phyloP scores from a whole-genome alignment of 2,113 vertebrate species.

The Forbesichthys papilliferus region DNA sequence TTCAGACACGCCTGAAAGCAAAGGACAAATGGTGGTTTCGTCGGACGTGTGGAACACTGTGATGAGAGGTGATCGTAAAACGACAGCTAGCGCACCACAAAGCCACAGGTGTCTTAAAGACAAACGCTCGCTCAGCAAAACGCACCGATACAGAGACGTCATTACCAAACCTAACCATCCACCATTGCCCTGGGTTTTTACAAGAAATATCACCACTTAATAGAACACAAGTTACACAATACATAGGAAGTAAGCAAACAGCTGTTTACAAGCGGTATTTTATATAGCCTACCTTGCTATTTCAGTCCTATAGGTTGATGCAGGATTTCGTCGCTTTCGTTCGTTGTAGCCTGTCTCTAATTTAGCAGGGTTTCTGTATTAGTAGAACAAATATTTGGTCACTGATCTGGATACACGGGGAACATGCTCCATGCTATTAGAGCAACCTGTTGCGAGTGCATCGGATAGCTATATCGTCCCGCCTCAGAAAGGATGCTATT shows the following conservation, averaged over 20 bases:
- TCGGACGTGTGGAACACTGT: background rate
- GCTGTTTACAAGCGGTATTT: slow-evolving; percentile 1
- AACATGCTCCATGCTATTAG: slow-evolving; percentile 28
- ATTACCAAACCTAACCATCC: background rate
- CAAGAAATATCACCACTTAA: background rate
- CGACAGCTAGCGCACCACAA: slow-evolving; percentile 21
- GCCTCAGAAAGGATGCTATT: slow-evolving; percentile 57
- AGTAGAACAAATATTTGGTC: slow-evolving; percentile 1
- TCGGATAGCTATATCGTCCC: slow-evolving; percentile 40
- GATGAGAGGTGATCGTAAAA: slow-evolving; percentile 7
- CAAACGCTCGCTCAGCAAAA: slow-evolving; percentile 33
- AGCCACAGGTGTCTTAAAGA: slow-evolving; percentile 66
- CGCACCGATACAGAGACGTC: background rate
- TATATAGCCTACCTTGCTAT: slow-evolving; percentile 35
- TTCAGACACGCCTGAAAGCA: background rate
- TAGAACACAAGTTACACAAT: too few species aligned
- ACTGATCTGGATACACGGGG: slow-evolving; percentile 30
- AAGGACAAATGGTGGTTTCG: background rate
- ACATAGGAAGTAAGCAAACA: background rate
- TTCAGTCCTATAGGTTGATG: background rate
- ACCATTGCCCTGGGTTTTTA: background rate
- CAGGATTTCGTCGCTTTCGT: background rate
- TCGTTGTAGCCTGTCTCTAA: background rate
- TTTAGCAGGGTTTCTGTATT: background rate
- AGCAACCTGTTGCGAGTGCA: slow-evolving; percentile 77